Evolutionary conservation across 2,888 invertebrate genomes (phyloP), one percentile per base, ranked within the genome.

Genomic region (Bellardia pandia): DNA sequence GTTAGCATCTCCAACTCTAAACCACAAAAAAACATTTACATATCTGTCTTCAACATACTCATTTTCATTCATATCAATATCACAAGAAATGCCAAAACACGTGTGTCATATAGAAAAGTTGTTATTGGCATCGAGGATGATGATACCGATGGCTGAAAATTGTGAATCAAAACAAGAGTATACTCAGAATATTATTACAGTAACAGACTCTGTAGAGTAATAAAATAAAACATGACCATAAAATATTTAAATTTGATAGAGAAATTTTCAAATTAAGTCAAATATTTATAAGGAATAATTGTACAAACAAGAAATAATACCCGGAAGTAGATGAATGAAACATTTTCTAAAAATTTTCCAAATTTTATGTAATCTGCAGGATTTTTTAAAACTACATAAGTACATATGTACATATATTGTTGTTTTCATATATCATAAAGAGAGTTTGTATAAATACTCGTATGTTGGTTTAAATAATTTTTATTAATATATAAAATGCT

Each of bases 191-290:
- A n/a, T n/a, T n/a, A n/a, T n/a, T n/a, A n/a, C n/a, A n/a, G n/a
- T n/a, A n/a, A n/a, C n/a, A n/a, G n/a, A n/a, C n/a, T n/a, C n/a
- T n/a, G n/a, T 33, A 7, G 23, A 58, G 62, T 7, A 58, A 42
- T 14, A 33, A 60, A n/a, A n/a, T 11, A 40, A 42, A 9, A 40
- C 33, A 58, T 62, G 14, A 58, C n/a, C 66, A 74, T 58, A 69
- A 83, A 64, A 77, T 71, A 84, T 83, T 72, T 71, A 77, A 77
- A 84, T 77, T 66, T 78, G 71, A 64, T 77, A 76, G 64, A 71
- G 23, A 74, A 53, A 71, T 16, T 30, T 16, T 56, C 11, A 71
- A 72, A 48, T 40, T 37, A 64, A 66, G 37, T 53, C 16, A 66
- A 72, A 78, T 69, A 37, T 56, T 33, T 45, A 2, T 30, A 45